Evolutionary conservation across 1,140 invertebrate genomes (phyloP).

Genomic region (Harpegnathos saltator): DNA sequence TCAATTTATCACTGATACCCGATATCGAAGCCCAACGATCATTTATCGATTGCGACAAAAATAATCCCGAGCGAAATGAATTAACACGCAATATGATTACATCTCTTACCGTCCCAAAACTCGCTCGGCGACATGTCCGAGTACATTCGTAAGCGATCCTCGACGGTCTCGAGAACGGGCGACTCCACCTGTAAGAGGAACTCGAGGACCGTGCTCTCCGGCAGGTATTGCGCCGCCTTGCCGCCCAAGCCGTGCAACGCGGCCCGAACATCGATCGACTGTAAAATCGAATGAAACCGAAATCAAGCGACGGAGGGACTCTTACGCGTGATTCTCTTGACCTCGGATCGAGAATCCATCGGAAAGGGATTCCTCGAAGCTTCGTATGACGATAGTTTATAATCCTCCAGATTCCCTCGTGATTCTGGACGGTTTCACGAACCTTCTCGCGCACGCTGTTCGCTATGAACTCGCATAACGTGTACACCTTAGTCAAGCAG

Average conservation of each 20-base stretch:
- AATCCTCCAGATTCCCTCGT: background rate
- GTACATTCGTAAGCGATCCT: conserved; percentile 60
- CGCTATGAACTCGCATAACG: conserved; percentile 68
- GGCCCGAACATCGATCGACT: conserved; percentile 49
- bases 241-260: conserved; percentile 18
- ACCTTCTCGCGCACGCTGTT: conserved; percentile 37
- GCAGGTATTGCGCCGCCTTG: conserved; percentile 58
- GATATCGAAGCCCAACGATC: too few relatives aligned
- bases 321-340: background rate
- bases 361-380: background rate
- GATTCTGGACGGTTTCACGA: background rate
- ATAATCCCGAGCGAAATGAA: too few relatives aligned
- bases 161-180: conserved; percentile 61
- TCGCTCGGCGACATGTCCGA: background rate
- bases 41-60: too few relatives aligned
- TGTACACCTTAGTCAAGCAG: conserved; percentile 74
- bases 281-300: conserved; percentile 39
- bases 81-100: background rate
- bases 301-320: background rate
- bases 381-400: background rate
- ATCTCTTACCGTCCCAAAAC: conserved; percentile 76
- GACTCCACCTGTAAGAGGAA: conserved; percentile 66
- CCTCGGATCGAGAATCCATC: background rate
- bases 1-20: too few relatives aligned
- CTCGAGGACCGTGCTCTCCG: conserved; percentile 73